A percentile compares a stretch with the other conserved stretches of the same genome.
Conservation (phyloP, 2,888 invertebrate species). For the Spisula solida region DNA sequence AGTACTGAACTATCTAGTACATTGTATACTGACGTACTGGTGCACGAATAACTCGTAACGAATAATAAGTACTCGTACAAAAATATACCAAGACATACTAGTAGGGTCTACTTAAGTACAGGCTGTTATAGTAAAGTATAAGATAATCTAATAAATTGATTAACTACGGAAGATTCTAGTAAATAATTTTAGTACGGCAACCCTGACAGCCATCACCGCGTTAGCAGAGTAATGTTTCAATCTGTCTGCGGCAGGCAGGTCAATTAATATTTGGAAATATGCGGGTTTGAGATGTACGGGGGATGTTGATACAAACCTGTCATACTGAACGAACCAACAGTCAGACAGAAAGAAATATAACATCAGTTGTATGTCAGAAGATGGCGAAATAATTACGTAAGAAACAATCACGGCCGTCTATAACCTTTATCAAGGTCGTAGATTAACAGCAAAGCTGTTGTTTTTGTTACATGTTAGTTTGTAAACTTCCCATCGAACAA, state of each 20-base stretch:
- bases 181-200: too few species aligned
- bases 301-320: constrained; percentile 28
- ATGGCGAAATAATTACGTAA: constrained; percentile 24
- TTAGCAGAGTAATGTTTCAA: not conserved
- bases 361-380: constrained; percentile 31
- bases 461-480: not conserved
- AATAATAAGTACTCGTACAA: too few species aligned
- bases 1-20: too few species aligned
- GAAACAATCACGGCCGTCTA: not conserved
- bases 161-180: too few species aligned
- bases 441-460: not conserved
- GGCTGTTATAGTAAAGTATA: too few species aligned
- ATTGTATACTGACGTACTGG: too few species aligned
- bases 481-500: not conserved
- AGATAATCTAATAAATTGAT: too few species aligned
- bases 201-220: too few species aligned
- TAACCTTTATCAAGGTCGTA: constrained; percentile 10
- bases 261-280: constrained; percentile 12
- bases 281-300: not conserved
- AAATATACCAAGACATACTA: too few species aligned
- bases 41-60: too few species aligned
- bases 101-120: too few species aligned
- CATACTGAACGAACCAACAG: not conserved
- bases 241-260: not conserved
- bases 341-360: constrained; percentile 27